Percentiles rank a stretch among this genome's conserved stretches.
These are phyloP conservation scores for Bilobella aurantiaca DNA, from an alignment of 1,140 invertebrate genomes.

Conservation along the genomic window DNA sequence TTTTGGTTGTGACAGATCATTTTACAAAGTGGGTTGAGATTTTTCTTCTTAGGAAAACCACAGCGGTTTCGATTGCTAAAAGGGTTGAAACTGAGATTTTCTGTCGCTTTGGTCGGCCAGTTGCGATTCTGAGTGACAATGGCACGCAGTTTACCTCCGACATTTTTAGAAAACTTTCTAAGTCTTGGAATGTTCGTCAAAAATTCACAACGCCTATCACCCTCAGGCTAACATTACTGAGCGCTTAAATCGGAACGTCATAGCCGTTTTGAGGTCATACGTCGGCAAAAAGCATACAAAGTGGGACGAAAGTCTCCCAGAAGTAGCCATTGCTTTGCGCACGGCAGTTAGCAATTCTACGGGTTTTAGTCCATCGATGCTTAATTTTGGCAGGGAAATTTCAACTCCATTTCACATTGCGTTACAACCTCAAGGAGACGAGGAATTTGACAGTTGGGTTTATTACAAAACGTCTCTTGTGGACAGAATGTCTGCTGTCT, in stretches of 20 bases:
- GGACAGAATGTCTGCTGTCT: too few relatives aligned
- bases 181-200: constrained; percentile 17
- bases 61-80: constrained; percentile 15
- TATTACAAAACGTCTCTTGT: too few relatives aligned
- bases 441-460: not conserved
- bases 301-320: constrained; percentile 38
- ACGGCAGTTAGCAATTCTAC: constrained; percentile 39
- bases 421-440: not conserved
- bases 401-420: not conserved
- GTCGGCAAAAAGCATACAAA: constrained; percentile 37
- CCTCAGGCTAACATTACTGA: constrained; percentile 41
- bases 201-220: constrained; percentile 39
- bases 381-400: constrained; percentile 40
- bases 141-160: constrained; percentile 32
- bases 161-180: constrained; percentile 10
- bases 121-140: constrained; percentile 34
- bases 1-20: constrained; percentile 32
- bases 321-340: constrained; percentile 41
- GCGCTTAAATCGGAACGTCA: constrained; percentile 41
- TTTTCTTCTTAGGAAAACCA: constrained; percentile 23
- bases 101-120: constrained; percentile 33
- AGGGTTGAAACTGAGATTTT: constrained; percentile 34
- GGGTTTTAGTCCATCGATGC: constrained; percentile 37
- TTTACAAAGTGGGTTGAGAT: constrained; percentile 34
- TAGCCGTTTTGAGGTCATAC: constrained; percentile 38